Evolutionary conservation across 2,797 vertebrate species (phyloP).

Genomic region (Periophthalmus magnuspinnatus): DNA sequence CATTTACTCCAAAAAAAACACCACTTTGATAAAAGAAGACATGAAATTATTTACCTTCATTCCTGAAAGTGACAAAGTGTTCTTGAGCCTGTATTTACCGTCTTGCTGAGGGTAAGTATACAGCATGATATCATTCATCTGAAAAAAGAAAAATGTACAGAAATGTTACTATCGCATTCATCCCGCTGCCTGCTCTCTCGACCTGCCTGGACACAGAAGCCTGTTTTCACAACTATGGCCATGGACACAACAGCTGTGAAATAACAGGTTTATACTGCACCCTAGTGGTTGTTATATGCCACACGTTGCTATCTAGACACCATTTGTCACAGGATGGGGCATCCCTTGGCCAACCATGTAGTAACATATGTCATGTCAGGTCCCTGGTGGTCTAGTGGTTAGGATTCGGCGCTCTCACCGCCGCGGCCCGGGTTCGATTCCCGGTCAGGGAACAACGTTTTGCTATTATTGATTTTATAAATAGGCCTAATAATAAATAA

Average conservation of each 20-base stretch:
- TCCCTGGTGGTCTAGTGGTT: conserved; percentile 43
- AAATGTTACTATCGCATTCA: not conserved
- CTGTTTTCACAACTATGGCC: not conserved
- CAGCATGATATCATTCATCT: conserved; percentile 97
- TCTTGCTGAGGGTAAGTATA: conserved; percentile 97
- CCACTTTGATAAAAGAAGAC: not conserved
- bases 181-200: not conserved
- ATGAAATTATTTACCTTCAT: conserved; percentile 84
- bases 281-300: not conserved
- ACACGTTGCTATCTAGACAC: not conserved
- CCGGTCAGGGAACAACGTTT: conserved; percentile 17
- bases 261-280: not conserved
- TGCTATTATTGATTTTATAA: no score
- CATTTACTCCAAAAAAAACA: not conserved
- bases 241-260: not conserved
- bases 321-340: not conserved
- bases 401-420: conserved; percentile 45
- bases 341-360: no score
- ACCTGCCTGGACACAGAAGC: not conserved
- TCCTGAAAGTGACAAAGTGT: conserved; percentile 84
- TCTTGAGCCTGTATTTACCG: conserved; percentile 93
- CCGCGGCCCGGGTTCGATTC: conserved; percentile 46
- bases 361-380: not conserved
- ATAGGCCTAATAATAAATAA: not conserved
- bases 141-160: conserved; percentile 11